phyloP scores from a whole-genome alignment of 1,140 invertebrate genomes.

The Drosophila punjabiensis region DNA sequence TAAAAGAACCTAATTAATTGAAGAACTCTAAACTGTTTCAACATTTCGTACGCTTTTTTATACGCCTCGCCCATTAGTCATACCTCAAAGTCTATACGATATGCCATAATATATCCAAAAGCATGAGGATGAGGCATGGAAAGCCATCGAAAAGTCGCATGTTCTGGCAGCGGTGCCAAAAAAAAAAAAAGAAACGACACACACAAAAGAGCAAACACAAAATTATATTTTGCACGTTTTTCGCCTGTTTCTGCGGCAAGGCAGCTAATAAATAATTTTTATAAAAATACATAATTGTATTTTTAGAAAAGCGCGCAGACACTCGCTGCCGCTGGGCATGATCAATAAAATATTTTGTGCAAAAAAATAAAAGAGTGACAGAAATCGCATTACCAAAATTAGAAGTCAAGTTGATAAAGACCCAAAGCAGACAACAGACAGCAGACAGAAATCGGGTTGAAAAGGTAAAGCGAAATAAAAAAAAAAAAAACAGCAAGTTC shows the following conservation, averaged over 20 bases:
- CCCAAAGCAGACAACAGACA: not conserved
- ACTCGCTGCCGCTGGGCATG: not conserved
- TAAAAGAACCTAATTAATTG: conserved; percentile 7
- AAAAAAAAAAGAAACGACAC: not conserved
- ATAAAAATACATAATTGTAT: conserved; percentile 41
- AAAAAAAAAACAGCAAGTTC: conserved; percentile 9
- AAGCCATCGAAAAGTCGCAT: conserved; percentile 50
- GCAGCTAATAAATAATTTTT: conserved; percentile 42
- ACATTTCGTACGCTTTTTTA: conserved; percentile 26
- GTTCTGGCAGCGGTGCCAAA: conserved; percentile 56
- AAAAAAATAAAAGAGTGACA: conserved; percentile 13
- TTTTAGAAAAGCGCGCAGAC: conserved; percentile 27
- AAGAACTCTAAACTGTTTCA: conserved; percentile 38
- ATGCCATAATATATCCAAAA: conserved; percentile 8
- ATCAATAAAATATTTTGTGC: conserved; percentile 29
- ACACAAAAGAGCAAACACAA: conserved; percentile 2
- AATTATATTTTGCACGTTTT: conserved; percentile 70
- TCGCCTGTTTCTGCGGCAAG: conserved; percentile 21
- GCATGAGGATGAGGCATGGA: conserved; percentile 44
- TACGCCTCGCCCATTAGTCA: conserved; percentile 59
- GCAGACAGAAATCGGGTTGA: conserved; percentile 3
- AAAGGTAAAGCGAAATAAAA: not conserved
- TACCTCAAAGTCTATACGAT: conserved; percentile 30
- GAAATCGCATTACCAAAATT: conserved; percentile 41
- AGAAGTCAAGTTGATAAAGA: conserved; percentile 25